Evolutionary conservation across 2,113 vertebrate species (phyloP).

Genomic region (Mus pahari): DNA sequence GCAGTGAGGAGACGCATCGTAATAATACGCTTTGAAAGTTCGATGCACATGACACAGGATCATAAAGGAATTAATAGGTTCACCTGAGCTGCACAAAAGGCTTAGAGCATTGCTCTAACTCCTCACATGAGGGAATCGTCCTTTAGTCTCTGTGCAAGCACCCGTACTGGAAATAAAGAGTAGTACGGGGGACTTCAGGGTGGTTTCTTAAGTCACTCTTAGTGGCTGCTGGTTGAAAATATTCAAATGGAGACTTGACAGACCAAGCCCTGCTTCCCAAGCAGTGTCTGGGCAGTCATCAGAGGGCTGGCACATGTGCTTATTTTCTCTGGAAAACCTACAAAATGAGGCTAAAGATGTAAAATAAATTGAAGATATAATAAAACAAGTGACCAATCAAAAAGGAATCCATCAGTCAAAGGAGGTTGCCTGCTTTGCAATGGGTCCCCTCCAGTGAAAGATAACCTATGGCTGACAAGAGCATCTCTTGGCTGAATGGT

Average conservation of each 20-base stretch:
- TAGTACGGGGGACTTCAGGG: neutral
- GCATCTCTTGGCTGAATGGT: neutral
- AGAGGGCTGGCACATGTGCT: neutral
- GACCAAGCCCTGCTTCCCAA: neutral
- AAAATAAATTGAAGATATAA: neutral
- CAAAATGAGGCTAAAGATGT: conserved; percentile 11
- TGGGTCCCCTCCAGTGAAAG: neutral
- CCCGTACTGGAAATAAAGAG: neutral
- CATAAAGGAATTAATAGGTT: neutral
- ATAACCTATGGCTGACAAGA: neutral
- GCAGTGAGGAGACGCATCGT: neutral
- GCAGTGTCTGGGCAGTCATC: neutral
- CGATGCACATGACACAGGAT: neutral
- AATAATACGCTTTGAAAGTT: neutral
- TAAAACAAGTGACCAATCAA: conserved; percentile 5
- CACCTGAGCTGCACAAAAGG: neutral
- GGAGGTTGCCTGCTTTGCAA: neutral
- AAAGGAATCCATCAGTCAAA: neutral
- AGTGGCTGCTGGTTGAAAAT: neutral
- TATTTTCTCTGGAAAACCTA: conserved; percentile 33
- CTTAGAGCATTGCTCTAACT: neutral
- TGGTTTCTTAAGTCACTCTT: neutral
- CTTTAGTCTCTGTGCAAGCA: neutral
- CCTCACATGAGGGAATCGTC: neutral
- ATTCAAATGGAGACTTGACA: conserved; percentile 45